A percentile compares a stretch with the other conserved stretches of the same genome.
Evolutionary conservation across 2,797 vertebrate genomes (phyloP).

Genomic region (Labroides dimidiatus): DNA sequence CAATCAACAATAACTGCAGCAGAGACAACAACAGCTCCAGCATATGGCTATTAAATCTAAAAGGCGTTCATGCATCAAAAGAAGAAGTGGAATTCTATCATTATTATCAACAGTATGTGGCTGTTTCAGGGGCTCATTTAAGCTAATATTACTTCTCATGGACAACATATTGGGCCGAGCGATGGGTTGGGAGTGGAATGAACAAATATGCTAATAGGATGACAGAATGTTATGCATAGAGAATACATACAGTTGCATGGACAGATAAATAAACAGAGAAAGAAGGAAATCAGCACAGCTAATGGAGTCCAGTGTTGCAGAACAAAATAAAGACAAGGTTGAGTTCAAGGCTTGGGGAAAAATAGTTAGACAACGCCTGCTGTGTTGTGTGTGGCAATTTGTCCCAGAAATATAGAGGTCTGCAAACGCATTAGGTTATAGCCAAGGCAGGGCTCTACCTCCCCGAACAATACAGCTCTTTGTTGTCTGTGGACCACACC

Average conservation of each 20-base stretch:
- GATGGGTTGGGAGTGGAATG: constrained; percentile 57
- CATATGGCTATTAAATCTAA: constrained; percentile 76
- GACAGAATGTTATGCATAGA: constrained; percentile 49
- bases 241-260: constrained; percentile 43
- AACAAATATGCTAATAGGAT: constrained; percentile 66
- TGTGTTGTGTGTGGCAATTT: constrained; percentile 23
- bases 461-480: constrained; percentile 45
- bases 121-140: constrained; percentile 68
- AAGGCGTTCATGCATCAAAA: constrained; percentile 72
- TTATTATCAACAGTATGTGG: constrained; percentile 69
- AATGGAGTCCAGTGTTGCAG: constrained; percentile 56
- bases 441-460: constrained; percentile 17
- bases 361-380: constrained; percentile 25
- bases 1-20: constrained; percentile 66
- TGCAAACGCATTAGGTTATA: constrained; percentile 25
- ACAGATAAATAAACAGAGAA: constrained; percentile 58
- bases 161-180: constrained; percentile 68
- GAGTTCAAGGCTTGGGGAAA: constrained; percentile 26
- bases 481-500: neutral
- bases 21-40: constrained; percentile 49
- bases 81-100: constrained; percentile 73
- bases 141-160: constrained; percentile 61
- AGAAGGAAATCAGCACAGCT: constrained; percentile 26
- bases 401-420: constrained; percentile 19
- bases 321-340: constrained; percentile 56